Evolutionary conservation across 2,113 vertebrate species (phyloP).

Genomic region (Lamprotornis superbus): DNA sequence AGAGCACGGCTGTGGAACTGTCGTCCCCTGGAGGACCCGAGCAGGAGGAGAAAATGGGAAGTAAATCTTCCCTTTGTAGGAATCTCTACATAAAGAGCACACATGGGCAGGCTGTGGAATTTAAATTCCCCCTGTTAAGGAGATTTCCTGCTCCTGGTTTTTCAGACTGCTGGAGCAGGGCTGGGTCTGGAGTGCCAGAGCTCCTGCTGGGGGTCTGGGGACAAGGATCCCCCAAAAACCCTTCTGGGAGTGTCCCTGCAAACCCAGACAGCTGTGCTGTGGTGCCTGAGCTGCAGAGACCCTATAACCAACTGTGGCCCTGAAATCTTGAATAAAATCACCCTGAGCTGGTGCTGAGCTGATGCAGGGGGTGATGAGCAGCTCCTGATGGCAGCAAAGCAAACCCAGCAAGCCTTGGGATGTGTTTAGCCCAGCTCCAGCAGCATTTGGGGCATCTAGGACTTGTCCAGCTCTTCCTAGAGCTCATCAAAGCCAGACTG

Average conservation of each 20-base stretch:
- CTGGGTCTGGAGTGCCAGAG: neutral
- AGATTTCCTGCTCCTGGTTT: neutral
- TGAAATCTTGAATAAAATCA: rapidly evolving
- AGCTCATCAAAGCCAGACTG: neutral
- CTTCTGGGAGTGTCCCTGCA: neutral
- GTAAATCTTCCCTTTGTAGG: neutral
- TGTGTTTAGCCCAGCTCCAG: neutral
- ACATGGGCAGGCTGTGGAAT: neutral
- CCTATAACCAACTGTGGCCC: rapidly evolving
- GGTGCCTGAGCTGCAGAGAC: neutral
- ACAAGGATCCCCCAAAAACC: neutral
- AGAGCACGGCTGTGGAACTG: neutral
- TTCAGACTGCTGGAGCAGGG: neutral
- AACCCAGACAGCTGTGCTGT: neutral
- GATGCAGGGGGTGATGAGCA: neutral
- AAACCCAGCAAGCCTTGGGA: neutral
- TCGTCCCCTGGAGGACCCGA: conserved; percentile 26
- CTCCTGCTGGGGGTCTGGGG: neutral
- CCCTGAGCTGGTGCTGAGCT: rapidly evolving
- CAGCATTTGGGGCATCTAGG: neutral
- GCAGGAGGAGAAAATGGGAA: neutral
- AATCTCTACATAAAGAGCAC: neutral
- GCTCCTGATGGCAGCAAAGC: neutral
- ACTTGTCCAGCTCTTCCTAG: neutral
- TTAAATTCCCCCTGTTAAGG: neutral